Conservation (phyloP, 2,113 vertebrate genomes). For the Erythrolamprus reginae region DNA sequence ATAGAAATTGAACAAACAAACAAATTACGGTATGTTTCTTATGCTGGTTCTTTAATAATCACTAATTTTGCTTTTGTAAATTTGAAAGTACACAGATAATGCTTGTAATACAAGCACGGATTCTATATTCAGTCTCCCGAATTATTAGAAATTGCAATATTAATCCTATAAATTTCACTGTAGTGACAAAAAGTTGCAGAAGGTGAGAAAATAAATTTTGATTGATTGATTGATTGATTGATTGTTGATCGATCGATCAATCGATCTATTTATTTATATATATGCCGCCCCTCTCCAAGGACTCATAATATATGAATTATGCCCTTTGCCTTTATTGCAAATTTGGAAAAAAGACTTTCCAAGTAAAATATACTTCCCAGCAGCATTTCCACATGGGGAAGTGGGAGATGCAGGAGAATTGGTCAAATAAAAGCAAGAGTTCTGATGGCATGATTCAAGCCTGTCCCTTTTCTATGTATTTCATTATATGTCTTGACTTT, state of each 20-base stretch:
- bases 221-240: too few species aligned
- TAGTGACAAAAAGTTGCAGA: not conserved
- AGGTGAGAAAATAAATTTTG: not conserved
- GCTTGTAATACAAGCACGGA: not conserved
- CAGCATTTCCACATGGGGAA: not conserved
- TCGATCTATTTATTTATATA: too few species aligned
- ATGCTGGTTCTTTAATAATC: not conserved
- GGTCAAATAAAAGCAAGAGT: not conserved
- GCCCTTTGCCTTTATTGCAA: too few species aligned
- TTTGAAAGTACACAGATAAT: not conserved
- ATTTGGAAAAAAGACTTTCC: not conserved
- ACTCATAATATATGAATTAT: too few species aligned
- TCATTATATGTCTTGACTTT: not conserved
- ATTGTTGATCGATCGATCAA: too few species aligned
- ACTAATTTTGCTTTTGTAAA: conserved; percentile 16
- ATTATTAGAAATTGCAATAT: not conserved
- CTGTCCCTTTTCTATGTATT: not conserved
- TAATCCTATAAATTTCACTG: not conserved
- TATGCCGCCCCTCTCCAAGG: too few species aligned
- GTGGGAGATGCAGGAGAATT: not conserved
- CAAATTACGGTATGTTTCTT: too few species aligned
- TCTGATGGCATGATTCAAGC: not conserved
- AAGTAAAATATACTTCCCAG: not conserved
- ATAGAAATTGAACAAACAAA: too few species aligned
- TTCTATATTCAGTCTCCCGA: not conserved